Evolutionary conservation across 2,113 vertebrate genomes (phyloP), one percentile per base, ranked within the genome.

Genomic region (Elanoides forficatus): DNA sequence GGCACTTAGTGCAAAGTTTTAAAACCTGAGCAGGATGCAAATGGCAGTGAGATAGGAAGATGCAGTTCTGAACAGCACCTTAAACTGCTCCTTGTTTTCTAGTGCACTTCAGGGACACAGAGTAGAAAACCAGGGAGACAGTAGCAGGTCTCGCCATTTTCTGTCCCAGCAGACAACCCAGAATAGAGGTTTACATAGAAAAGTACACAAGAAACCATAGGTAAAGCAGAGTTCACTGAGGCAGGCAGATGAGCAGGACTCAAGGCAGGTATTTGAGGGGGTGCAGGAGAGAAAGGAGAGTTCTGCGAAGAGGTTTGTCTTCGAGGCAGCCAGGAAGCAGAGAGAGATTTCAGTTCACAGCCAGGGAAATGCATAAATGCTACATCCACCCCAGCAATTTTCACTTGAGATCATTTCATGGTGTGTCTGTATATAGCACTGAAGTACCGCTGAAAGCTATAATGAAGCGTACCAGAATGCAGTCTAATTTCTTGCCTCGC

Each of bases 1-100:
- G 89, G 12, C 94, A 95, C 91, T 96, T 96, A 93, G 93, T 82
- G 90, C 76, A 87, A 96, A 92, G 76, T 94, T 97, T 97, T 93
- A 86, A 97, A 97, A 97, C 93, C 94, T 90, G 93, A 98, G 92
- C 94, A 92, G 97, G 81, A 87, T 97, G 97, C 79, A 96, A 97
- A 97, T 93, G 85, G 97, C 81, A 87, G 60, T 50, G 93, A 96
- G 94, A 92, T 91, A 88, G 94, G 95, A 96, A 83, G 95, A 96
- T 78, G 95, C 75, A 90, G 82, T 72, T 97, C 30, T 60, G 89
- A 94, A 96, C 6, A 1, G 85, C 96, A 93, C 89, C 93, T 96
- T 95, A 93, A 79, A 94, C 84, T 12, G 17, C 87, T 96, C 65
- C 66, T 19, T 34, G 1, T 93, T 73, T 96, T 86, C 93, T 84